Base-by-base conservation (phyloP, 2,888 invertebrate species). In the Augiades crinisus region DNA sequence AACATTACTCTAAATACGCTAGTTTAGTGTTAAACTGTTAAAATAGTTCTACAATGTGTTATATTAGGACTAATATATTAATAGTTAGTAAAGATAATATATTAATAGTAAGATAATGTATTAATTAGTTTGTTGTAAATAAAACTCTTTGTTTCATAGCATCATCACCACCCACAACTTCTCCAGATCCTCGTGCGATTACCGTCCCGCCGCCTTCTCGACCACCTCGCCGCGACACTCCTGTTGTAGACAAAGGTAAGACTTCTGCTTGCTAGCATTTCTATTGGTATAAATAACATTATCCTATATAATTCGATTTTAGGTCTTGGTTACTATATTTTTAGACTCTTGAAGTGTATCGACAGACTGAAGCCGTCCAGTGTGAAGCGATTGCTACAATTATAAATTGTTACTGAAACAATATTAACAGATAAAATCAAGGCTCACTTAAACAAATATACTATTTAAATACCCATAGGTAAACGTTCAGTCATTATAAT, bases 161-260 rank as follows among this genome's bases (percentile, higher is more conserved):
- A 68, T 95, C 96, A 24, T 92, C 93, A 61, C 95, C 95, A 47
- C 95, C 96, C 43, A 95, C 95, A 53, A 95, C 96, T 45, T 93
- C 94, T 60, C 94, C 95, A 53, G 93, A 92, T 70, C 94, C 95
- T 38, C 92, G 93, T 56, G 95, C 95, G 8, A 43, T 78, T 49
- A 88, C 88, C 0, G 46, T 73, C 8, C 83, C 88, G n/a, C 83
- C 87, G 1, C 84, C 87, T 0, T 88, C 89, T 5, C 72, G 74
- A 53, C 83, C 88, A 33, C 88, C 88, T 1, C 77, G 85, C 12
- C 77, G 81, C n/a, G 90, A 90, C 55, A 78, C 78, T 16, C 89
- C 87, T 4, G 66, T 75, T 17, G 68, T 80, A 50, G 90, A 90
- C 56, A 90, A 90, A 80, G 89, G 90, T 89, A 70, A 45, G 40